These are phyloP conservation scores for Rafetus swinhoei DNA, from an alignment of 2,113 vertebrate genomes.

Conservation along the genomic window DNA sequence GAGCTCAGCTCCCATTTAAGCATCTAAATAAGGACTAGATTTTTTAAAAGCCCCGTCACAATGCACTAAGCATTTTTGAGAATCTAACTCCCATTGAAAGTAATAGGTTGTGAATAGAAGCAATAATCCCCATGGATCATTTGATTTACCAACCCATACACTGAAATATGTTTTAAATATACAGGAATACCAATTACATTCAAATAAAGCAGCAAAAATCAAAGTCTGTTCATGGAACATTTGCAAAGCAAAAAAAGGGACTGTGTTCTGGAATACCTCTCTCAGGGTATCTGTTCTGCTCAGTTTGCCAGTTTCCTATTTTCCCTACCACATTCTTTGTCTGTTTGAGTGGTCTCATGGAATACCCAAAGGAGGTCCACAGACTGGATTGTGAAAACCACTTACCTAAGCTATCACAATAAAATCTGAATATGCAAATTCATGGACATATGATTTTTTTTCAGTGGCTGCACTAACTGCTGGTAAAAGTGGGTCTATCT, in stretches of 20 bases:
- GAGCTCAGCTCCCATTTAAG: not conserved
- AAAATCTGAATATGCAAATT: not conserved
- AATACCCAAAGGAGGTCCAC: not conserved
- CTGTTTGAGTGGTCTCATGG: not conserved
- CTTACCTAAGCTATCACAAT: not conserved
- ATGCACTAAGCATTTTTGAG: not conserved
- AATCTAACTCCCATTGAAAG: not conserved
- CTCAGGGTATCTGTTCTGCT: not conserved
- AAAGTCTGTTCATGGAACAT: not conserved
- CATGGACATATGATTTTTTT: not conserved
- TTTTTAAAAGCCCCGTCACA: not conserved
- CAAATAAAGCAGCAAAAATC: not conserved
- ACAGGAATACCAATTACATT: not conserved
- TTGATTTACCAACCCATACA: not conserved
- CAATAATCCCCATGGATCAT: not conserved
- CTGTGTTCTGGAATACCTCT: not conserved
- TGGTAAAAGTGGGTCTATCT: not conserved
- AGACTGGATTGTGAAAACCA: not conserved
- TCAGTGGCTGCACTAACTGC: not conserved
- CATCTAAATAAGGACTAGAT: not conserved
- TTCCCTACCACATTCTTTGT: not conserved
- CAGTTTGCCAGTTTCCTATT: not conserved
- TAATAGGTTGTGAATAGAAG: not conserved
- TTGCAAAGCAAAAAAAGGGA: not conserved
- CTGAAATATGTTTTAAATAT: not conserved